A percentile compares a stretch with the other conserved stretches of the same genome.
These are phyloP conservation scores for Myopa tessellatipennis DNA, from an alignment of 2,888 invertebrate species.

Conservation along the genomic window DNA sequence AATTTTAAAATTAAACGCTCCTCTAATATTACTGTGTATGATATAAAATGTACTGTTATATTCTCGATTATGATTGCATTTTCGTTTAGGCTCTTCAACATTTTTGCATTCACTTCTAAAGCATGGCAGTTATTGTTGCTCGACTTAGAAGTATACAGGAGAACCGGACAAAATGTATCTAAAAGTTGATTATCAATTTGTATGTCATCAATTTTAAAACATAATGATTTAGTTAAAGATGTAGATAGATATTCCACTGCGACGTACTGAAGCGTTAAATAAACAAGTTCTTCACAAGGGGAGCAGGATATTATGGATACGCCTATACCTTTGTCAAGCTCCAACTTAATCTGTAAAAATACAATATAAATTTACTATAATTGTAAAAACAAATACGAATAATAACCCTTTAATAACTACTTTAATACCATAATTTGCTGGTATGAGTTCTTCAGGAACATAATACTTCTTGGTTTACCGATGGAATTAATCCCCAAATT, in stretches of 20 bases:
- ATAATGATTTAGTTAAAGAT: conserved; percentile 71
- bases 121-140: conserved; percentile 72
- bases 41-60: conserved; percentile 82
- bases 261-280: conserved; percentile 77
- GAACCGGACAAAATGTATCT: conserved; percentile 85
- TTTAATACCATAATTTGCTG: neutral
- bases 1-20: conserved; percentile 84
- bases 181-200: conserved; percentile 92
- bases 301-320: conserved; percentile 81
- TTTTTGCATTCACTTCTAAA: conserved; percentile 82
- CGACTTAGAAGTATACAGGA: conserved; percentile 78
- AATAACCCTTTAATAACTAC: neutral
- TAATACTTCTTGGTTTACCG: too few species aligned
- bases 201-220: conserved; percentile 81
- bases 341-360: conserved; percentile 71
- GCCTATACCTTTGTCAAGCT: conserved; percentile 74
- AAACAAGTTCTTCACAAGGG: conserved; percentile 84
- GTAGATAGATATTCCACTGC: conserved; percentile 73
- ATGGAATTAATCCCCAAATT: too few species aligned
- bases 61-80: conserved; percentile 92
- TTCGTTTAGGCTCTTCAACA: conserved; percentile 77
- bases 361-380: neutral
- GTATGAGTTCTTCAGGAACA: too few species aligned
- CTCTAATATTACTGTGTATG: conserved; percentile 87
- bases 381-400: neutral